Percentiles rank a stretch among this genome's conserved stretches.
Evolutionary conservation across 2,113 vertebrate genomes (phyloP).

Genomic region (Megatriorchis doriae): DNA sequence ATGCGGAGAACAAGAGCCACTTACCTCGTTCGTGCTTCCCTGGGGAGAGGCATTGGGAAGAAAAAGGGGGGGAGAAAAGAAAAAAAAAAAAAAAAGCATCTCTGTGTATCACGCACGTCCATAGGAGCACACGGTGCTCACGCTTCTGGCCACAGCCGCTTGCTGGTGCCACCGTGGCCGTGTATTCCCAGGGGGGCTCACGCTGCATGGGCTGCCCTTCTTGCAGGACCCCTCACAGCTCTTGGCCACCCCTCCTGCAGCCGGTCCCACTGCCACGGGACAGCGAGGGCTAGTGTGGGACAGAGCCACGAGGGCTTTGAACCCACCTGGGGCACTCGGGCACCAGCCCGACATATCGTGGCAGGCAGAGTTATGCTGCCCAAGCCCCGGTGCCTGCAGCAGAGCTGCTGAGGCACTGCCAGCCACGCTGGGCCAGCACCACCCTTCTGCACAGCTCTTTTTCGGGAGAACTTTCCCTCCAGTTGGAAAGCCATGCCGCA

Average conservation of each 20-base stretch:
- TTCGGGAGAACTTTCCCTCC: background rate
- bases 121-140: background rate
- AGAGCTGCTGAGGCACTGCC: background rate
- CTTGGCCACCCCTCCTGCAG: background rate
- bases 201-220: background rate
- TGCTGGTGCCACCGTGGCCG: accelerated
- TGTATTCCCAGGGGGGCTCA: background rate
- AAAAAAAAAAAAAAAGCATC: background rate
- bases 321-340: accelerated
- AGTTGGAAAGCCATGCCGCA: background rate
- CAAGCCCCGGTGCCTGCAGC: background rate
- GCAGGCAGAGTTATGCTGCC: background rate
- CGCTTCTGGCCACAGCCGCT: background rate
- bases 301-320: background rate
- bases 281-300: accelerated
- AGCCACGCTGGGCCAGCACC: background rate
- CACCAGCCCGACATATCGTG: accelerated
- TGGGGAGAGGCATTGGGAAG: conserved; percentile 72
- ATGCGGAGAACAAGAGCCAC: background rate
- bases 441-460: background rate
- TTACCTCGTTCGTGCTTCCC: conserved; percentile 99
- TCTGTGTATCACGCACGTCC: conserved; percentile 21
- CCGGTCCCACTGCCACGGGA: accelerated
- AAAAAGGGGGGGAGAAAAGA: conserved; percentile 3
- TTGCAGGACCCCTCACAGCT: background rate